Evolutionary conservation across 2,888 invertebrate genomes (phyloP), one percentile per base, ranked within the genome.

Genomic region (Hydropsyche betteni): DNA sequence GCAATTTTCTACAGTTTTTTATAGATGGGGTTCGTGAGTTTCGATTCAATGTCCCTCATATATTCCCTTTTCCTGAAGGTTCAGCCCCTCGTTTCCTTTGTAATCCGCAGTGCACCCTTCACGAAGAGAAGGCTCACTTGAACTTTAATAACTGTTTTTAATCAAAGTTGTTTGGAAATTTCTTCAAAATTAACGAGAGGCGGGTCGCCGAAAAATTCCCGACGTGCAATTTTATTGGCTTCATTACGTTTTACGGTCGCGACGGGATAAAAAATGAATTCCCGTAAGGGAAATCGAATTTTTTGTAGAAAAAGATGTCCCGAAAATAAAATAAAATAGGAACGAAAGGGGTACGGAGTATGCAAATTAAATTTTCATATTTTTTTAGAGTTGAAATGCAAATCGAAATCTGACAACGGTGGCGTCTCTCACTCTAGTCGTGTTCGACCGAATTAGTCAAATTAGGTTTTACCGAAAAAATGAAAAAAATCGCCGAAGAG

Each of bases 81-180:
- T 70, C 69, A 44, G 12, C 55, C 70, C 70, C 70, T 70, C 70
- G 44, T 44, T 44, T 52, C 53, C 33, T 70, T 70, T 70, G 70
- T 53, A 53, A 70, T 70, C 52, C 51, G 24, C 51, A 51, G 53
- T 33, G 24, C 55, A 14, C 44, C 64, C 36, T 24, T 64, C 8
- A 14, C 16, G 7, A 16, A 14, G 16, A 7, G n/a, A 24, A n/a
- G 14, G 53, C 53, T n/a, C 53, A 53, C 70, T 70, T 70, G 70
- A 70, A 70, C 70, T 70, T 70, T 70, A 70, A 70, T 70, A 70
- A 70, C 70, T 70, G 70, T 70, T 70, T 70, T 70, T 70, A 70
- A 70, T 70, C 70, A 70, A 70, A 70, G 70, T 70, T 70, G 70
- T 70, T 70, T 70, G 70, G 70, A 70, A 70, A 70, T 70, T 70